Conservation (phyloP, 2,113 vertebrate species). For the Podocnemis expansa region DNA sequence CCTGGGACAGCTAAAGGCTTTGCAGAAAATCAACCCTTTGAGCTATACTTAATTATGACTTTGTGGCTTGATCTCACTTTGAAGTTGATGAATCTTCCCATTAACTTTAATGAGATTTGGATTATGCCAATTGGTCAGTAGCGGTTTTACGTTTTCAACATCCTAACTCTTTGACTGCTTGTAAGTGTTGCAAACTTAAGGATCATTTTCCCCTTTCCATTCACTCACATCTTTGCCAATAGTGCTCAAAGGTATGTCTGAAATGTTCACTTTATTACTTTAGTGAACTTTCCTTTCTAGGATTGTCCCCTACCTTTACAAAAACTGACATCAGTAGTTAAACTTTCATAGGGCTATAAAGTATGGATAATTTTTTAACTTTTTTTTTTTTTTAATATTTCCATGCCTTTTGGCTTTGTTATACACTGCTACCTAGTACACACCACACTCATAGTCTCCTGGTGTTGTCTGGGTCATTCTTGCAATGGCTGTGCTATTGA, state of each 20-base stretch:
- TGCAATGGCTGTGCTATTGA: accelerated
- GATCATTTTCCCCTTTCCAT: background rate
- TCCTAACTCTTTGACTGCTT: background rate
- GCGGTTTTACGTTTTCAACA: background rate
- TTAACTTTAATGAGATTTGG: background rate
- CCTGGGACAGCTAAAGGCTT: background rate
- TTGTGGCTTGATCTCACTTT: background rate
- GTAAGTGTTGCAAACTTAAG: background rate
- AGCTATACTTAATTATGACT: background rate
- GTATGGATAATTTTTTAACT: background rate
- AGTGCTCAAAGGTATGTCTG: background rate
- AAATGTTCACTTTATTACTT: background rate
- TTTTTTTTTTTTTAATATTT: background rate
- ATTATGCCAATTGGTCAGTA: no score
- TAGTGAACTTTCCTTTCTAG: background rate
- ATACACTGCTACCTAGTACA: background rate
- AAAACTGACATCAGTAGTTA: background rate
- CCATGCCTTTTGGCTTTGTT: background rate
- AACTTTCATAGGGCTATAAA: background rate
- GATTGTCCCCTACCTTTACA: background rate
- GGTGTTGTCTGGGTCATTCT: background rate
- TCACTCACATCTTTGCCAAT: background rate
- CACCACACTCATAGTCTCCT: background rate
- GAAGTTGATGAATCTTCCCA: background rate
- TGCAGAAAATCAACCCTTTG: background rate